These are phyloP conservation scores for Tetranychus cinnabarinus DNA, from an alignment of 1,140 invertebrate species.

Conservation along the genomic window DNA sequence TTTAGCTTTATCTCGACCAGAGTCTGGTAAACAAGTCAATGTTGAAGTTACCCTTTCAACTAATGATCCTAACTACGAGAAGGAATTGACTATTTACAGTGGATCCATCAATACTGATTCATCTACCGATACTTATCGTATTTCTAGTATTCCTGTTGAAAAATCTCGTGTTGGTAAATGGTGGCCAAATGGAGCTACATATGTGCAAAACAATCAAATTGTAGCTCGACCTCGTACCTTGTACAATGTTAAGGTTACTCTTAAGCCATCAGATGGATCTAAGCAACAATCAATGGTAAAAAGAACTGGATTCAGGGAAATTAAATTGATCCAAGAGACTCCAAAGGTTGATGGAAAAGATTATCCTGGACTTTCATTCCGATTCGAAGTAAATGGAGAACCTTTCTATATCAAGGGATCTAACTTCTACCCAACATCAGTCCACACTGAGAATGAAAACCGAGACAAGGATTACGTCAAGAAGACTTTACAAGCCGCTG, in stretches of 20 bases:
- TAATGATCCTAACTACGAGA: too few relatives aligned
- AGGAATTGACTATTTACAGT: too few relatives aligned
- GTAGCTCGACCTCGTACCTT: neutral
- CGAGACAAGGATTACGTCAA: slow-evolving; percentile 26
- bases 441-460: slow-evolving; percentile 45
- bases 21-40: too few relatives aligned
- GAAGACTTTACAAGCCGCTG: slow-evolving; percentile 39
- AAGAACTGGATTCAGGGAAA: slow-evolving; percentile 59
- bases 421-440: slow-evolving; percentile 65
- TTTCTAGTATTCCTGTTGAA: neutral
- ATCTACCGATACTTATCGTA: slow-evolving; percentile 11
- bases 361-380: slow-evolving; percentile 46
- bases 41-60: too few relatives aligned
- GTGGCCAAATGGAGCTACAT: slow-evolving; percentile 7
- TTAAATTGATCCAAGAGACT: slow-evolving; percentile 33
- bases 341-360: slow-evolving; percentile 4
- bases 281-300: slow-evolving; percentile 20
- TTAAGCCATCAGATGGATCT: neutral
- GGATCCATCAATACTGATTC: too few relatives aligned
- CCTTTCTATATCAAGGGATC: slow-evolving; percentile 84
- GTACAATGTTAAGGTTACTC: slow-evolving; percentile 1
- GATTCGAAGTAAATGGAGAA: slow-evolving; percentile 60
- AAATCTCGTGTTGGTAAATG: neutral
- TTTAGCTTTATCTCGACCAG: neutral
- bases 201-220: neutral